These are phyloP conservation scores for Phaetusa simplex DNA, from an alignment of 2,113 vertebrate genomes.

Conservation along the genomic window DNA sequence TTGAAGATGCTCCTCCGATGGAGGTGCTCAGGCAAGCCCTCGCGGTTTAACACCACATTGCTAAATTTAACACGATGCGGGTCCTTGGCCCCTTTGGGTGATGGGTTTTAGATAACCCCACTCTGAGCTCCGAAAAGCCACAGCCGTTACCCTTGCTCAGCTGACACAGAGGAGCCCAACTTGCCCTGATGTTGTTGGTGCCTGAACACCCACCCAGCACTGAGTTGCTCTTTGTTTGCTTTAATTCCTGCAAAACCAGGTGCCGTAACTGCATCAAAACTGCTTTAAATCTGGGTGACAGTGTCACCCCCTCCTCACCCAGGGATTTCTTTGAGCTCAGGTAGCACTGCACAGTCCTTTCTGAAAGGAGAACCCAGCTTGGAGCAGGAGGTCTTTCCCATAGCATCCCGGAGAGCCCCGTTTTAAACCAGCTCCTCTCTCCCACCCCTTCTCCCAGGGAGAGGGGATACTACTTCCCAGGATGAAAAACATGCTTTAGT, in stretches of 20 bases:
- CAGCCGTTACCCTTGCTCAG: background rate
- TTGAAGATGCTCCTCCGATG: background rate
- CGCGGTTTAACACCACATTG: accelerated
- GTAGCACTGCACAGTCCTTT: background rate
- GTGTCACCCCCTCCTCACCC: background rate
- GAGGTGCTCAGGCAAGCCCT: background rate
- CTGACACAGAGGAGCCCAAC: background rate
- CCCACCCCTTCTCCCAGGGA: background rate
- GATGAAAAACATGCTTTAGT: accelerated
- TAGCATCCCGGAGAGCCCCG: accelerated
- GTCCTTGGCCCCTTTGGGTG: background rate
- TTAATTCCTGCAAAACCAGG: background rate
- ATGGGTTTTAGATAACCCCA: background rate
- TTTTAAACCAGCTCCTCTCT: background rate
- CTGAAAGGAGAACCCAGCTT: background rate
- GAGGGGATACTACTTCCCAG: background rate
- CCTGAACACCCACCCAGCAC: background rate
- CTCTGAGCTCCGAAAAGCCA: background rate
- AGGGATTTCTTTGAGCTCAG: background rate
- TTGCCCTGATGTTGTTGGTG: background rate
- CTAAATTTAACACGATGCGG: background rate
- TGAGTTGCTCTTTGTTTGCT: background rate
- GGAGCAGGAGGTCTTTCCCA: background rate
- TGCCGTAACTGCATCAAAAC: background rate
- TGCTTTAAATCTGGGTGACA: background rate